Evolutionary conservation across 1,140 invertebrate species (phyloP).

Genomic region (Scaptodrosophila lebanonensis): DNA sequence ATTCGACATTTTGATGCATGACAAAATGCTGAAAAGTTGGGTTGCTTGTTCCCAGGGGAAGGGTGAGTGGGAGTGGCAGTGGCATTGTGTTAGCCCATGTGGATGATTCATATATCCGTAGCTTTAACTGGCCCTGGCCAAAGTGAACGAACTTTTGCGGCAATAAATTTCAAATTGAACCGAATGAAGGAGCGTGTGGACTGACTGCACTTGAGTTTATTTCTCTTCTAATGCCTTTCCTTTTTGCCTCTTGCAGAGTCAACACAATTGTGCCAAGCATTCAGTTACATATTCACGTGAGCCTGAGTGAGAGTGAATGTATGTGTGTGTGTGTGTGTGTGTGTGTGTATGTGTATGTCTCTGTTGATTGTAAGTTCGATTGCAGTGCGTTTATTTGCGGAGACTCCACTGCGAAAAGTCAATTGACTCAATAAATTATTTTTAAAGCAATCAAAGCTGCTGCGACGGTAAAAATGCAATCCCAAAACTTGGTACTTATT

Average conservation of each 20-base stretch:
- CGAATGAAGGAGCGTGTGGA: constrained; percentile 25
- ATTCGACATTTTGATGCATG: constrained; percentile 17
- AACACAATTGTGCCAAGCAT: constrained; percentile 49
- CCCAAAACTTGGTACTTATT: constrained; percentile 36
- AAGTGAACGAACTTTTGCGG: constrained; percentile 64
- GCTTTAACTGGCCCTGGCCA: constrained; percentile 60
- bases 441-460: constrained; percentile 71
- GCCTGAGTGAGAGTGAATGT: too few species aligned
- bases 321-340: constrained; percentile 13
- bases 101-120: constrained; percentile 61
- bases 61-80: too few species aligned
- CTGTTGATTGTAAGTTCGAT: constrained; percentile 61
- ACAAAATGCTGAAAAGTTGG: constrained; percentile 6
- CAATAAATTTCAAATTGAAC: constrained; percentile 70
- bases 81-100: constrained; percentile 26
- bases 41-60: background rate
- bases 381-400: constrained; percentile 69
- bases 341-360: constrained; percentile 25
- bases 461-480: constrained; percentile 60
- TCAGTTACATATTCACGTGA: too few species aligned
- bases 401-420: constrained; percentile 62
- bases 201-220: constrained; percentile 52
- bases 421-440: constrained; percentile 76
- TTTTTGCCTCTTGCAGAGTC: constrained; percentile 36
- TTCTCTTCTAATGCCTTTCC: constrained; percentile 12